phyloP scores from a whole-genome alignment of 1,140 invertebrate species.

The Rhagoletis zephyria region DNA sequence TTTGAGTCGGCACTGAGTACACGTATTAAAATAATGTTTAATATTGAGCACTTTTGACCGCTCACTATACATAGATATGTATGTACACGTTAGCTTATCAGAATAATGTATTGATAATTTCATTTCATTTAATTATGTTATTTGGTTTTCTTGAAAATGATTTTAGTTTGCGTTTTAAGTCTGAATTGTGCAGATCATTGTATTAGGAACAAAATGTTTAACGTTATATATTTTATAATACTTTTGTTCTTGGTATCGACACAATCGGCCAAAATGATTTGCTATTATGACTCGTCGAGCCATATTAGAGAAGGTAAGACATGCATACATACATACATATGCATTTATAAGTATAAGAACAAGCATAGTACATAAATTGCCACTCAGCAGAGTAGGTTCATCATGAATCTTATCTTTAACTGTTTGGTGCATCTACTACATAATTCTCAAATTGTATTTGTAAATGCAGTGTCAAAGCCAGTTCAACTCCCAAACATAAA shows the following conservation, averaged over 20 bases:
- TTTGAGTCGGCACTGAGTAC: too few relatives aligned
- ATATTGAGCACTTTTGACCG: too few relatives aligned
- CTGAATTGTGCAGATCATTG: background rate
- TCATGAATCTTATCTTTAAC: too few relatives aligned
- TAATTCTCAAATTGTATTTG: too few relatives aligned
- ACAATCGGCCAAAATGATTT: constrained; percentile 11
- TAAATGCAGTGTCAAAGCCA: too few relatives aligned
- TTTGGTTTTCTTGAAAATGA: background rate
- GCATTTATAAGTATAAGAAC: background rate
- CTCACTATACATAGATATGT: too few relatives aligned
- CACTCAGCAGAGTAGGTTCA: too few relatives aligned
- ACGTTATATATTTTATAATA: background rate
- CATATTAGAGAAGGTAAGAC: constrained; percentile 21
- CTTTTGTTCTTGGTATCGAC: background rate
- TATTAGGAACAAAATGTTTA: background rate
- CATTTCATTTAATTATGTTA: background rate
- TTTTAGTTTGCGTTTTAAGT: background rate
- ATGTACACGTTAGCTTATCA: too few relatives aligned
- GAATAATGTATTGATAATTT: background rate
- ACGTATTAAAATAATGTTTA: too few relatives aligned
- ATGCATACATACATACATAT: background rate
- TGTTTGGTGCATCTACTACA: too few relatives aligned
- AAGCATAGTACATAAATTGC: background rate
- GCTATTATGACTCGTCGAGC: constrained; percentile 33
- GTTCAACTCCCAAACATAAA: too few relatives aligned